Conservation (phyloP, 2,888 invertebrate species). For the Leucoptera coffeella region DNA sequence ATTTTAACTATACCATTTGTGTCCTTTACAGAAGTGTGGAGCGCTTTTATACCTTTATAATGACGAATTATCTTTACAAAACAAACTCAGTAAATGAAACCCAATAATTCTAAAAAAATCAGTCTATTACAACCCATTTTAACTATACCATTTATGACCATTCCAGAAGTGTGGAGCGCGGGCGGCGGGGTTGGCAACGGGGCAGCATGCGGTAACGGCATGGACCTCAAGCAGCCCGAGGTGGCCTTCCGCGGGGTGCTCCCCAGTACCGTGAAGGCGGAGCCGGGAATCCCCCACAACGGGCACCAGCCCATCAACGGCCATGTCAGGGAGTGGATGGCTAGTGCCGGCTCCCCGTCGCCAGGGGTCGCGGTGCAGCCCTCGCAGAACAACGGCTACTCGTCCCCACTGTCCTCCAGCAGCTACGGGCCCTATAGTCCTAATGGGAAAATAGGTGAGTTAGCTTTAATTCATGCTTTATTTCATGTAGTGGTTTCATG, state of each 20-base stretch:
- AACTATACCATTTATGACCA: no score
- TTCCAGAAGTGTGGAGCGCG: constrained; percentile 47
- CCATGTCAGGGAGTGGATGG: constrained; percentile 45
- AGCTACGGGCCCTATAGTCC: constrained; percentile 90
- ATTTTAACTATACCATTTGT: no score
- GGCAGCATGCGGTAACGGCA: constrained; percentile 53
- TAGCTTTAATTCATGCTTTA: no score
- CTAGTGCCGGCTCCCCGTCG: constrained; percentile 54
- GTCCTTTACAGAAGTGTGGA: no score
- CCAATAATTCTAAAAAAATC: no score
- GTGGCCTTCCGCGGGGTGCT: constrained; percentile 49
- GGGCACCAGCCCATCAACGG: constrained; percentile 36
- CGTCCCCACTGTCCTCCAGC: constrained; percentile 79
- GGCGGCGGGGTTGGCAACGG: constrained; percentile 40
- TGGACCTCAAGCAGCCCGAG: constrained; percentile 59
- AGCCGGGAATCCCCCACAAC: constrained; percentile 47
- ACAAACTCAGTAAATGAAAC: no score
- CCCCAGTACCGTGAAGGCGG: constrained; percentile 47
- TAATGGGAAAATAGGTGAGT: constrained; percentile 82
- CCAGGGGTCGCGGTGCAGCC: constrained; percentile 59
- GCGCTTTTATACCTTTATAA: no score
- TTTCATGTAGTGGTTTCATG: no score
- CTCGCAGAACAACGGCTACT: constrained; percentile 70
- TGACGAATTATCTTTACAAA: no score
- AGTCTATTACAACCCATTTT: no score